Conservation (phyloP, 2,113 vertebrate species). For the Oryzias woworae region DNA sequence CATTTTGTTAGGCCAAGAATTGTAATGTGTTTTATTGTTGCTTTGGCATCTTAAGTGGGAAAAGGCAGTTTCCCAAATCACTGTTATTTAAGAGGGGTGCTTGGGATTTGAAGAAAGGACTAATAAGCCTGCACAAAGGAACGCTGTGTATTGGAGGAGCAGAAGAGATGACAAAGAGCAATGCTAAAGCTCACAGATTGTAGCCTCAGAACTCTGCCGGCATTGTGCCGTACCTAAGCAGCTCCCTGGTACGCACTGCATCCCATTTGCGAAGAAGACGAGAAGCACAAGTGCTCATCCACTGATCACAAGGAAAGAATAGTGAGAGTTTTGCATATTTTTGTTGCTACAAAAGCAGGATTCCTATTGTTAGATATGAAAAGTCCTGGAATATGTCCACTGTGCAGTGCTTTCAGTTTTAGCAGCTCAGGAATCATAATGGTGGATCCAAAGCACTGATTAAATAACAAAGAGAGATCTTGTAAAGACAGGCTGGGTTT, state of each 20-base stretch:
- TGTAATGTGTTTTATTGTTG: background rate
- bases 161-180: slow-evolving; percentile 42
- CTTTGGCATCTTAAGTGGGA: background rate
- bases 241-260: slow-evolving; percentile 40
- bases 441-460: slow-evolving; percentile 1
- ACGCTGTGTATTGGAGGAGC: slow-evolving; percentile 48
- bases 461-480: background rate
- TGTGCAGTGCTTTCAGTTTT: slow-evolving; percentile 7
- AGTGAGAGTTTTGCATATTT: slow-evolving; percentile 30
- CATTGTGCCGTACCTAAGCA: slow-evolving; percentile 49
- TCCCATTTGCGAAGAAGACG: slow-evolving; percentile 33
- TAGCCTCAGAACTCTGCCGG: slow-evolving; percentile 37
- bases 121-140: slow-evolving; percentile 52
- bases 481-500: background rate
- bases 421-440: background rate
- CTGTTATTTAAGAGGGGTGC: slow-evolving; percentile 43
- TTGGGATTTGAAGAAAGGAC: slow-evolving; percentile 52
- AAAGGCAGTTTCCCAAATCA: slow-evolving; percentile 41
- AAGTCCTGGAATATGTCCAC: slow-evolving; percentile 10
- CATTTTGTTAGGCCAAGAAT: background rate
- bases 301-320: slow-evolving; percentile 29
- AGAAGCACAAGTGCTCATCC: slow-evolving; percentile 33
- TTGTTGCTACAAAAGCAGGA: background rate
- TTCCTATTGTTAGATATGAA: slow-evolving; percentile 24
- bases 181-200: slow-evolving; percentile 46